Conservation (phyloP, 1,140 invertebrate species). For the Globodera rostochiensis region DNA sequence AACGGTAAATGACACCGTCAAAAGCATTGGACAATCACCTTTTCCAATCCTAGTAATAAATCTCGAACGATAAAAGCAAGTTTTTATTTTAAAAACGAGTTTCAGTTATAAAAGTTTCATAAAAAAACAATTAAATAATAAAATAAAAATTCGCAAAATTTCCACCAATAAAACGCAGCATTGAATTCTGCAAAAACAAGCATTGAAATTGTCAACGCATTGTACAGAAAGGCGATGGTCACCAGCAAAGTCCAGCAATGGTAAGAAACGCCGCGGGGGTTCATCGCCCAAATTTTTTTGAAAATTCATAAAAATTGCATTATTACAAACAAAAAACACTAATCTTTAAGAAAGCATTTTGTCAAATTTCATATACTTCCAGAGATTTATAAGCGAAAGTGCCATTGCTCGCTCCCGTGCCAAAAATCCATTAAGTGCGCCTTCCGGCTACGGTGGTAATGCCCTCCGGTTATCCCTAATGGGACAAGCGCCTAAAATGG, state of each 20-base stretch:
- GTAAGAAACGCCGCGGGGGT: background rate
- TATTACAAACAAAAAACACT: too few species aligned
- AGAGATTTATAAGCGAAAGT: background rate
- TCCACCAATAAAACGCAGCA: conserved; percentile 14
- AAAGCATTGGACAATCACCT: too few species aligned
- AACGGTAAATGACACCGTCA: too few species aligned
- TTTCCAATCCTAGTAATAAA: too few species aligned
- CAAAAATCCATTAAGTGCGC: background rate
- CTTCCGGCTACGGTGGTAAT: background rate
- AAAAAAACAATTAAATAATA: background rate
- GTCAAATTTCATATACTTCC: too few species aligned
- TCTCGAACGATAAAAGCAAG: too few species aligned
- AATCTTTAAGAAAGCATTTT: too few species aligned
- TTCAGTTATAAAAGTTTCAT: background rate
- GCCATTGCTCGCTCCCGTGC: background rate
- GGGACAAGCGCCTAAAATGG: too few species aligned
- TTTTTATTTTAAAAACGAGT: too few species aligned
- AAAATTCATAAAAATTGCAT: too few species aligned
- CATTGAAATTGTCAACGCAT: conserved; percentile 22
- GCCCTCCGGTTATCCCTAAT: too few species aligned
- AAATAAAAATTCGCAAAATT: background rate
- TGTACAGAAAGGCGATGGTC: conserved; percentile 26
- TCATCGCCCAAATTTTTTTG: background rate
- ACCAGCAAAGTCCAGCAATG: background rate
- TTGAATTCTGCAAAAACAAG: conserved; percentile 24